Percentiles rank a stretch among this genome's conserved stretches.
These are phyloP conservation scores for Rhinoptilus africanus DNA, from an alignment of 2,113 vertebrate species.

Conservation along the genomic window DNA sequence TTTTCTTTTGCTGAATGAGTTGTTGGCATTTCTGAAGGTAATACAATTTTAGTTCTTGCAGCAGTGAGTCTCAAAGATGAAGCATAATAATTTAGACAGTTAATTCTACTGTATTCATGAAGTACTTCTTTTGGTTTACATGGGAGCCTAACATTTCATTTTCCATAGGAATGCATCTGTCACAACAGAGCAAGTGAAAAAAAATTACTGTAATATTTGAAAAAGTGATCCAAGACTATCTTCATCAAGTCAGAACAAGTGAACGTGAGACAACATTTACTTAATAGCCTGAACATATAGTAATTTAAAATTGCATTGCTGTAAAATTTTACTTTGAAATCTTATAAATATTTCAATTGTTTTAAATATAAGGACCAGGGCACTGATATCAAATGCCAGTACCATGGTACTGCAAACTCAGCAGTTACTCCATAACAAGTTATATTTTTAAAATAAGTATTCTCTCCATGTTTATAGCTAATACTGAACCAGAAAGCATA, in stretches of 20 bases:
- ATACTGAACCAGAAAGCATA: conserved; percentile 30
- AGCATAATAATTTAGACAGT: background rate
- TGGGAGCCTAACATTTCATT: background rate
- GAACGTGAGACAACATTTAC: background rate
- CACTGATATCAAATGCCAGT: background rate
- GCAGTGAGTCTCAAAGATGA: background rate
- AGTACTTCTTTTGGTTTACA: background rate
- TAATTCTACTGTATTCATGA: background rate
- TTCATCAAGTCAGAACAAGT: background rate
- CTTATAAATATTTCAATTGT: background rate
- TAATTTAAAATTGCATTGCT: background rate
- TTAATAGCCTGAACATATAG: background rate
- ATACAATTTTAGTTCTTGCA: background rate
- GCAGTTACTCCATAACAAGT: background rate
- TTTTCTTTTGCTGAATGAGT: background rate
- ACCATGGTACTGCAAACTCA: background rate
- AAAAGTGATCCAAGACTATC: background rate
- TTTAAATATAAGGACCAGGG: background rate
- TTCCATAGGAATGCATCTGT: background rate
- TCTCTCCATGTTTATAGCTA: background rate
- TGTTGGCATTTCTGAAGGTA: background rate
- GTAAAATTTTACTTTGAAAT: background rate
- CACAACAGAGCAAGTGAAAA: background rate
- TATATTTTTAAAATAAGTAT: background rate
- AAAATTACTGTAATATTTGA: background rate